These are phyloP conservation scores for Doryteuthis pealeii DNA, from an alignment of 1,140 invertebrate species.

Conservation along the genomic window DNA sequence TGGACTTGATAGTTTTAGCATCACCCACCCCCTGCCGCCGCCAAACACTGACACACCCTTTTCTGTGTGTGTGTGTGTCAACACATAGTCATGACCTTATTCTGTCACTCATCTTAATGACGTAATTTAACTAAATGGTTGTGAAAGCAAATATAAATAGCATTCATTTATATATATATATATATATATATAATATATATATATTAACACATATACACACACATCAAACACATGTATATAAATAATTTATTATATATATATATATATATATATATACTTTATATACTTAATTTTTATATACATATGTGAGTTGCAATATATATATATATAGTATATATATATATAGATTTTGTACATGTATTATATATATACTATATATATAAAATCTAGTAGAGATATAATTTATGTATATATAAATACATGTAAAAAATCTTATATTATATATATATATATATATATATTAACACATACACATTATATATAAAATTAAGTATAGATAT, in stretches of 20 bases:
- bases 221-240: neutral
- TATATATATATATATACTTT: neutral
- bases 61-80: too few species aligned
- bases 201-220: too few species aligned
- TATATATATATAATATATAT: slow-evolving; percentile 30
- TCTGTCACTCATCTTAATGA: slow-evolving; percentile 21
- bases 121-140: slow-evolving; percentile 24
- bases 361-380: neutral
- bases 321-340: neutral
- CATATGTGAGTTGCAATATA: neutral
- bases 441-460: neutral
- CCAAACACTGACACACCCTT: too few species aligned
- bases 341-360: neutral
- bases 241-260: neutral
- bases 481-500: too few species aligned
- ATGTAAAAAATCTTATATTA: too few species aligned
- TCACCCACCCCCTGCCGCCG: too few species aligned
- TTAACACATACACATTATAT: neutral
- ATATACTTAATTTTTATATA: neutral
- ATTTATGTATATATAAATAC: neutral
- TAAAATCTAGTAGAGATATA: neutral
- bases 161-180: too few species aligned
- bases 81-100: neutral
- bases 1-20: too few species aligned
- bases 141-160: slow-evolving; percentile 29